Percentiles rank a stretch among this genome's conserved stretches.
phyloP scores from a whole-genome alignment of 2,797 vertebrate genomes.

The Scolopax rusticola region DNA sequence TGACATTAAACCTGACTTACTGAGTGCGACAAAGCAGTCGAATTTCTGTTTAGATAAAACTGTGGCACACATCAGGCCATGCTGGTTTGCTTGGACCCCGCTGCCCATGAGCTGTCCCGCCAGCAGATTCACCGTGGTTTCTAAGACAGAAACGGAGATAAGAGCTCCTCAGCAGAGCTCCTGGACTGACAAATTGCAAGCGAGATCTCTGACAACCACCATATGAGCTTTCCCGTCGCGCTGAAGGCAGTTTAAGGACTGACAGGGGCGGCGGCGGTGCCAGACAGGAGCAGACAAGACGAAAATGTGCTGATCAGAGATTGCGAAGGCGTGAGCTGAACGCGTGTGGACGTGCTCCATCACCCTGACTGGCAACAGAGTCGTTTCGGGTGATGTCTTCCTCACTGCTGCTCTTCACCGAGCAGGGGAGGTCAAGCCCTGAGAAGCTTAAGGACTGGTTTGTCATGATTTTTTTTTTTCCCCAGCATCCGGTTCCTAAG shows the following conservation, averaged over 20 bases:
- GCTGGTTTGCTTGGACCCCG: not conserved
- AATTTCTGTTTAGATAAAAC: not conserved
- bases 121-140: not conserved
- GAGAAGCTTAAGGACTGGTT: not conserved
- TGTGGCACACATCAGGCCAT: not conserved
- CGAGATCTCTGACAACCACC: not conserved
- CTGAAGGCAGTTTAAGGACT: not conserved
- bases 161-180: not conserved
- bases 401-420: not conserved
- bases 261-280: not conserved
- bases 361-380: not conserved
- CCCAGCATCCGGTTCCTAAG: not conserved
- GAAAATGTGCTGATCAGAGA: slow-evolving; percentile 14
- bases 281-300: not conserved
- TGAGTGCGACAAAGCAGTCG: not conserved
- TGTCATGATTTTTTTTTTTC: not conserved
- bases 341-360: not conserved
- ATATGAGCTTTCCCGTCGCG: not conserved
- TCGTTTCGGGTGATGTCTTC: not conserved
- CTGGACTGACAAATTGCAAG: not conserved
- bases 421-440: not conserved
- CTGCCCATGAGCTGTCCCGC: not conserved
- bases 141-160: not conserved
- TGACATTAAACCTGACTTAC: not conserved
- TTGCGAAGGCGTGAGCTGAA: not conserved